These are phyloP conservation scores for Euzophera pinguis DNA, from an alignment of 2,888 invertebrate species.

Conservation along the genomic window DNA sequence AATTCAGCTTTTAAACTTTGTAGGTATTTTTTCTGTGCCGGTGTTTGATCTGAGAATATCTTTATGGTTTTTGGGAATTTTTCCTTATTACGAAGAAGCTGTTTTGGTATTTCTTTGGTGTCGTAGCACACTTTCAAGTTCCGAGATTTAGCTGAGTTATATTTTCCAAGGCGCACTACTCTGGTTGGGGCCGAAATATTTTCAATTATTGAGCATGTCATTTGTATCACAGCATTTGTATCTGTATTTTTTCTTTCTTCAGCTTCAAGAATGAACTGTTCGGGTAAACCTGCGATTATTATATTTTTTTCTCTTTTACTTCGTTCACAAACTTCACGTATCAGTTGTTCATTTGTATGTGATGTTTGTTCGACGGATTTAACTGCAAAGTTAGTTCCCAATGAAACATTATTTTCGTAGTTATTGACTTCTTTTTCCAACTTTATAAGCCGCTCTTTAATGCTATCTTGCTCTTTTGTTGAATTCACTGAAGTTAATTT, in stretches of 20 bases:
- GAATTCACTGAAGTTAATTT: not conserved
- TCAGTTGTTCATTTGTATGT: not conserved
- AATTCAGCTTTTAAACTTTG: conserved; percentile 1
- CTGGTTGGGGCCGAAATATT: conserved; percentile 1
- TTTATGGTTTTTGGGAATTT: conserved; percentile 6
- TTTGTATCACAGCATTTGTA: not conserved
- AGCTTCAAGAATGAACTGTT: not conserved
- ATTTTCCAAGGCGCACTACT: conserved; percentile 2
- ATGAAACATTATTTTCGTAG: not conserved
- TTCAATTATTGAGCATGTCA: not conserved
- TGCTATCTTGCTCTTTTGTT: not conserved
- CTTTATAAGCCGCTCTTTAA: not conserved
- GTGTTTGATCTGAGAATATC: conserved; percentile 13
- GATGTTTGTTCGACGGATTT: not conserved
- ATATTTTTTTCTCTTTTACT: not conserved
- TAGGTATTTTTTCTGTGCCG: conserved; percentile 10
- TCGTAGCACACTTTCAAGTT: conserved; percentile 3
- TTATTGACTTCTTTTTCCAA: not conserved
- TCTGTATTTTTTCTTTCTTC: not conserved
- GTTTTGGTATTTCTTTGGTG: not conserved
- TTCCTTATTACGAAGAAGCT: conserved; percentile 3
- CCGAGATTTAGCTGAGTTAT: conserved; percentile 4
- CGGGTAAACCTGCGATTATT: not conserved
- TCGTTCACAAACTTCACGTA: not conserved
- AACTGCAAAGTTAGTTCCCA: not conserved